Conservation (phyloP, 2,888 invertebrate species). For the Morpho helenor region DNA sequence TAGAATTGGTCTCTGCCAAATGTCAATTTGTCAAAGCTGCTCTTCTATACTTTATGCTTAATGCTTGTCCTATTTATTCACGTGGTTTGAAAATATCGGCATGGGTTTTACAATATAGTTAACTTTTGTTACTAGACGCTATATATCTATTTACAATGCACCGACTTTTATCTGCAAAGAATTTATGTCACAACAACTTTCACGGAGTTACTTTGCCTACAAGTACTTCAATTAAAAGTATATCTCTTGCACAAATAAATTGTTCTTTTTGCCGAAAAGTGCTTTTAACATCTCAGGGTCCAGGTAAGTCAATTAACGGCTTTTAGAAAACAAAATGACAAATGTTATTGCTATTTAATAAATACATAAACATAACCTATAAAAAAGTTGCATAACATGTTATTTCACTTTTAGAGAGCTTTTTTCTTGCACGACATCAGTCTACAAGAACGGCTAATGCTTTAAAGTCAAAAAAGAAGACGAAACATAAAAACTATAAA, state of each 20-base stretch:
- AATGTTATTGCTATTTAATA: slow-evolving; percentile 5
- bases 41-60: too few relatives aligned
- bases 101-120: slow-evolving; percentile 37
- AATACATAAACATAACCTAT: slow-evolving; percentile 42
- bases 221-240: slow-evolving; percentile 40
- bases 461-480: slow-evolving; percentile 62
- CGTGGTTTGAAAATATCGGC: slow-evolving; percentile 40
- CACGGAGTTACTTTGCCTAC: slow-evolving; percentile 47
- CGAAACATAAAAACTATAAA: slow-evolving; percentile 64
- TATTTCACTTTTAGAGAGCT: slow-evolving; percentile 50
- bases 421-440: slow-evolving; percentile 52
- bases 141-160: slow-evolving; percentile 55
- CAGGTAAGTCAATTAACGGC: slow-evolving; percentile 41
- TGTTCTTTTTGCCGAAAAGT: slow-evolving; percentile 68
- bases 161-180: slow-evolving; percentile 61
- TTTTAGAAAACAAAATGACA: background rate
- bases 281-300: slow-evolving; percentile 47
- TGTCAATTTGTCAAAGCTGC: too few relatives aligned
- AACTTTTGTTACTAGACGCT: slow-evolving; percentile 34
- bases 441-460: slow-evolving; percentile 65
- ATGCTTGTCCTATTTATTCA: slow-evolving; percentile 13
- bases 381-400: slow-evolving; percentile 61
- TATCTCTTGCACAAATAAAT: slow-evolving; percentile 52
- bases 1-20: too few relatives aligned
- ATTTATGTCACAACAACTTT: slow-evolving; percentile 60